Evolutionary conservation across 2,113 vertebrate genomes (phyloP), one percentile per base, ranked within the genome.

Genomic region (Nansenia antarctica): DNA sequence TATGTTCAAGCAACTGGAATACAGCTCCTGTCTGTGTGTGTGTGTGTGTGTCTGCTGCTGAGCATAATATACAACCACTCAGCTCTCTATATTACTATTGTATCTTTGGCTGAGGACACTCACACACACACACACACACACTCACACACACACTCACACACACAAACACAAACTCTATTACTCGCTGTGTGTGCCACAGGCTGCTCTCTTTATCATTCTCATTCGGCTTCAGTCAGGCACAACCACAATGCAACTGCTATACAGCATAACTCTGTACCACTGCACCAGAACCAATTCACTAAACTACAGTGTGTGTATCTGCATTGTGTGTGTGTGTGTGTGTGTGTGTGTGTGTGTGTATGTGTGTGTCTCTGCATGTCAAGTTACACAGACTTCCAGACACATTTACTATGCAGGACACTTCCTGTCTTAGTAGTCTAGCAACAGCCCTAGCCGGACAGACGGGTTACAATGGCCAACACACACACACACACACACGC

Each of bases 401-500:
- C 81, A 81, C 78, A 77, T 82, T 86, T 82, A 82, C 80, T 81
- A 85, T 85, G 83, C 83, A 85, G 85, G 87, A 87, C 86, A 86
- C 82, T 90, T 90, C 80, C 86, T 85, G 76, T 73, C 45, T 3
- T n/a, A n/a, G 88, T 87, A 86, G 71, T 86, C 81, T 86, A 87
- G 88, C 88, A 90, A 89, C 87, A 76, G 80, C 69, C 79, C 73
- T 68, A 69, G 76, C 68, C 63, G 70, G n/a, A 60, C 57, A 71
- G 22, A 47, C 61, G 70, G n/a, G n/a, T n/a, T 71, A 81, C 76
- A 86, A 74, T 80, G 70, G 76, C 31, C 60, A 74, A 32, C 45
- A 22, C n/a, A 49, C 27, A 14, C 27, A 69, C 15, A 53, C 39
- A 57, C 24, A 5, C 45, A 37, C 49, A 1, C 31, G 49, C 32